A percentile compares a stretch with the other conserved stretches of the same genome.
Evolutionary conservation across 1,140 invertebrate species (phyloP).

Genomic region (Drosophila santomea): DNA sequence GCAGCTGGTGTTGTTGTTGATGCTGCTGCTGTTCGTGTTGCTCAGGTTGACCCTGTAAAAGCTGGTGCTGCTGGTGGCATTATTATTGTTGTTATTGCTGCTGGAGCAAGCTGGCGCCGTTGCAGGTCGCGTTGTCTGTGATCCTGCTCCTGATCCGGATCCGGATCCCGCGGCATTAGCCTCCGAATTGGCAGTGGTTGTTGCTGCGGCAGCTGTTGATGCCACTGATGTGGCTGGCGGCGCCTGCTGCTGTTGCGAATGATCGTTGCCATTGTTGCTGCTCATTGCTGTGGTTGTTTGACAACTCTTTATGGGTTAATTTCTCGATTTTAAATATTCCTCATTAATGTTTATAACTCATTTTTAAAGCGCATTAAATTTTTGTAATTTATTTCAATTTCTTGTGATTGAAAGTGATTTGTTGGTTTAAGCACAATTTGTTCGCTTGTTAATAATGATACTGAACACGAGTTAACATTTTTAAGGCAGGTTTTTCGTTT

Average conservation of each 20-base stretch:
- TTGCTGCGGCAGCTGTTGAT: conserved; percentile 14
- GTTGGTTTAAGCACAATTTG: too few relatives aligned
- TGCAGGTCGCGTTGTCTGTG: conserved; percentile 35
- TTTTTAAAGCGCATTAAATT: neutral
- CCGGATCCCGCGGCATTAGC: conserved; percentile 1
- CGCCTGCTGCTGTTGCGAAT: conserved; percentile 46
- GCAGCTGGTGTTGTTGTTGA: conserved; percentile 34
- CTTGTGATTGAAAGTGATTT: too few relatives aligned
- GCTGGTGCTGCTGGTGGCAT: conserved; percentile 27
- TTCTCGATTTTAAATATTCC: neutral
- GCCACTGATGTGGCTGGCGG: conserved; percentile 27
- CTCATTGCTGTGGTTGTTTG: conserved; percentile 53
- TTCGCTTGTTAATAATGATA: neutral
- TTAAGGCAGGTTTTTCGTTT: neutral
- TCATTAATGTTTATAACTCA: conserved; percentile 26
- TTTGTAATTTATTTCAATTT: neutral
- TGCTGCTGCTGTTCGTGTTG: conserved; percentile 35
- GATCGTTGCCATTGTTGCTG: conserved; percentile 56
- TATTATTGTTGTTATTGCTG: conserved; percentile 32
- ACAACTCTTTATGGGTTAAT: conserved; percentile 8
- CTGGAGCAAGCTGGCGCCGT: conserved; percentile 60
- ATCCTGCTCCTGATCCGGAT: conserved; percentile 17
- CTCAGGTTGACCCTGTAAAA: conserved; percentile 58
- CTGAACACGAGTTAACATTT: neutral
- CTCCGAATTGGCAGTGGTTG: conserved; percentile 17